Evolutionary conservation across 2,113 vertebrate species (phyloP), one percentile per base, ranked within the genome.

Genomic region (Chrysochloris asiatica): DNA sequence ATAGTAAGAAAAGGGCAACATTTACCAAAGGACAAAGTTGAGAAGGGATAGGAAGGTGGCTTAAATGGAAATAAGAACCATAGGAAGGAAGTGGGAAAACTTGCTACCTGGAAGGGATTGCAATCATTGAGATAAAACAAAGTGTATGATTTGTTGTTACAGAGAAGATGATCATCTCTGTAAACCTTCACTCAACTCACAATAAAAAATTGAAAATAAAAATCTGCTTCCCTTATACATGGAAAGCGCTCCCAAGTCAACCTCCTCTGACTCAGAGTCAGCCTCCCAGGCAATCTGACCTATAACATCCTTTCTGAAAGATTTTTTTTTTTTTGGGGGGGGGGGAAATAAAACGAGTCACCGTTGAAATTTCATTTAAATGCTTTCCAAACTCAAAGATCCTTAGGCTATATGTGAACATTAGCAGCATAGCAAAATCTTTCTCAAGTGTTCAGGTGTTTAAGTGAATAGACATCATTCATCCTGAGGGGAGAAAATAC

Each of bases 331-430:
- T n/a, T n/a, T n/a, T n/a, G n/a, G n/a, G n/a, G n/a, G n/a, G n/a
- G n/a, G 48, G 33, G 0, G 0, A 26, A 83, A 69, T n/a, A n/a
- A 89, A 81, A 8, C 3, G 30, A 90, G 80, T 21, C 36, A 36
- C 30, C 76, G 30, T 77, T 50, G 54, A 65, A 56, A 38, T 67
- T 86, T 91, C 41, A 52, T 91, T 94, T 78, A 72, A 81, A 89
- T 81, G 84, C 69, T 72, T 69, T 24, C 47, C 45, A 71, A 78
- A 79, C 24, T n/a, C 14, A 45, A 84, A 52, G 10, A 84, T 59
- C 38, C 54, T 38, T 52, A 72, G 65, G 69, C 50, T 71, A 14
- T 43, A 45, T 47, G 78, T n/a, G 33, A 94, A 84, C 28, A 56
- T 43, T 48, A 63, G 61, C 10, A 79, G 30, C 8, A 12, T 67